Conservation (phyloP, 2,113 vertebrate genomes). For the Ailuropoda melanoleuca region DNA sequence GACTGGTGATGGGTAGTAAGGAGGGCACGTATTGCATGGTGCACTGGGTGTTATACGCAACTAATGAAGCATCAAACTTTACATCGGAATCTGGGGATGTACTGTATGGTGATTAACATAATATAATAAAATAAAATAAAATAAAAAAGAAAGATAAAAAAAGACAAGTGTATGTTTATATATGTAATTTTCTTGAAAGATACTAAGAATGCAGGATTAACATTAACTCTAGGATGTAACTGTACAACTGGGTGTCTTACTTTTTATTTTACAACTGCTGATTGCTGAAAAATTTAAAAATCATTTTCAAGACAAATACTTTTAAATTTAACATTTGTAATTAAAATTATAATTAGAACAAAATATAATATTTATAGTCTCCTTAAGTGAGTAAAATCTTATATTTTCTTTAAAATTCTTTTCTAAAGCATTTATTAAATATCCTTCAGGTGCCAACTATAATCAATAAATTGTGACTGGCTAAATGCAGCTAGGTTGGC, state of each 20-base stretch:
- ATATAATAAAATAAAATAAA: too few species aligned
- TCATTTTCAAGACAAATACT: constrained; percentile 38
- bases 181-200: not conserved
- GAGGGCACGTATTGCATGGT: too few species aligned
- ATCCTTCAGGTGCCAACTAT: not conserved
- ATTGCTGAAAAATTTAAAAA: not conserved
- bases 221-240: not conserved
- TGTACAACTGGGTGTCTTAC: not conserved
- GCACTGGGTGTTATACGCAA: too few species aligned
- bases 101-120: too few species aligned
- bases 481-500: not conserved
- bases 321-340: constrained; percentile 2
- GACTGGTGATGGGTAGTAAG: too few species aligned
- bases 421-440: constrained; percentile 20
- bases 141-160: not conserved
- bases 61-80: too few species aligned
- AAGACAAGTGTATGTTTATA: not conserved
- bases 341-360: constrained; percentile 8
- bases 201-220: not conserved
- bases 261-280: constrained; percentile 36
- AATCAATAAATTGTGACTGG: constrained; percentile 1
- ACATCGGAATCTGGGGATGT: too few species aligned
- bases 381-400: not conserved
- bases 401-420: not conserved
- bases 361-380: not conserved